phyloP scores from a whole-genome alignment of 2,888 invertebrate genomes.

The Blera fallax region DNA sequence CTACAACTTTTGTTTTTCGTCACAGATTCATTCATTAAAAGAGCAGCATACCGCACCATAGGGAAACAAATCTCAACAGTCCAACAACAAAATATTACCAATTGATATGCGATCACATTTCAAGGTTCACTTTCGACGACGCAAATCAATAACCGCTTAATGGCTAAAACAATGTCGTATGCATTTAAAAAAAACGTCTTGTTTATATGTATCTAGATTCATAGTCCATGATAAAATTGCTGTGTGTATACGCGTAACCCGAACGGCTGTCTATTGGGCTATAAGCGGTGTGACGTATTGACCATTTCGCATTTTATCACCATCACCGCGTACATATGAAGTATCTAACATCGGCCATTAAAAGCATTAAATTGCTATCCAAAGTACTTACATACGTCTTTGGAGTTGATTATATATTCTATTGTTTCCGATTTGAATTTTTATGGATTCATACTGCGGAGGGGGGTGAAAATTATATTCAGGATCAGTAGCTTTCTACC shows the following conservation, averaged over 20 bases:
- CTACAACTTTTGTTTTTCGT: neutral
- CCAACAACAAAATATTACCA: no score
- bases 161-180: constrained; percentile 36
- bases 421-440: neutral
- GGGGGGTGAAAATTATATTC: neutral
- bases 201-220: neutral
- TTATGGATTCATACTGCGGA: neutral
- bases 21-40: constrained; percentile 47
- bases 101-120: constrained; percentile 59
- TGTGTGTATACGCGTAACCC: neutral
- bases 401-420: neutral
- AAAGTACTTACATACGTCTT: neutral
- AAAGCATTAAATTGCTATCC: constrained; percentile 33
- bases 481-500: neutral
- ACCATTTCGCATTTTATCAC: constrained; percentile 18
- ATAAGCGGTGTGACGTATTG: constrained; percentile 20
- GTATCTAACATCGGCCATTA: constrained; percentile 38
- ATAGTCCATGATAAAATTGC: constrained; percentile 6
- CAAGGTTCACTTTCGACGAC: constrained; percentile 48
- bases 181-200: constrained; percentile 55
- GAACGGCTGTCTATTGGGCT: neutral
- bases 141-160: constrained; percentile 65
- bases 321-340: constrained; percentile 3
- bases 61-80: constrained; percentile 6
- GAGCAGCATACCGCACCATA: neutral